Percentiles rank a stretch among this genome's conserved stretches.
Conservation (phyloP, 30 jellyfish, hydroid and myxozoan species). For the Aurelia aurita region DNA sequence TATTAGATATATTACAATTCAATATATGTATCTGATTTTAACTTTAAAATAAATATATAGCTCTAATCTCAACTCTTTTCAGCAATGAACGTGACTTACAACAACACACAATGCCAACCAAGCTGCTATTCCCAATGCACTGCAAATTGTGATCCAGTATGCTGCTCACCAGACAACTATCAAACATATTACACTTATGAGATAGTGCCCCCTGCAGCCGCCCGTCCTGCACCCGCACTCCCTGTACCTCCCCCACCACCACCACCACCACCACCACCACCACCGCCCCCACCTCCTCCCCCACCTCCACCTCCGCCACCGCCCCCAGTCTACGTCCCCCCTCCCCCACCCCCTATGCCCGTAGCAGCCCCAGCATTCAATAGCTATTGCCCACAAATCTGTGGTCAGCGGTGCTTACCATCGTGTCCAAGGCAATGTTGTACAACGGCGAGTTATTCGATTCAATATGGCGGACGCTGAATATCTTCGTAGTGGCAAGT, state of each 20-base stretch:
- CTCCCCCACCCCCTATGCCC: constrained; percentile 64
- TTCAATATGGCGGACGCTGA: constrained; percentile 57
- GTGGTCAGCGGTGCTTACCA: constrained; percentile 69
- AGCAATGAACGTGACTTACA: constrained; percentile 90
- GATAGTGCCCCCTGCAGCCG: constrained; percentile 72
- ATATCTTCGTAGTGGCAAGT: neutral
- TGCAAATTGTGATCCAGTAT: constrained; percentile 89
- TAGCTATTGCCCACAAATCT: constrained; percentile 66
- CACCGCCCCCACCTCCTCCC: constrained; percentile 80
- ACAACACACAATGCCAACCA: constrained; percentile 87
- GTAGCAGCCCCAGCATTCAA: constrained; percentile 50
- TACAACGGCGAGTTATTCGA: constrained; percentile 41
- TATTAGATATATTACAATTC: no score
- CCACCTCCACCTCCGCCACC: constrained; percentile 93
- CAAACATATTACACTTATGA: constrained; percentile 86
- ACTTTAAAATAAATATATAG: neutral
- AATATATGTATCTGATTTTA: neutral
- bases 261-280: constrained; percentile 97
- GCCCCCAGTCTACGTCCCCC: constrained; percentile 46
- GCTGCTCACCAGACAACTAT: constrained; percentile 90
- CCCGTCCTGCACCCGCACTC: constrained; percentile 51
- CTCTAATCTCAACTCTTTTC: neutral
- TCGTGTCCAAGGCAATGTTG: constrained; percentile 86
- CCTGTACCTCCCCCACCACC: constrained; percentile 89
- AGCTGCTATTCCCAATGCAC: constrained; percentile 91